Conservation (phyloP, 2,888 invertebrate genomes). For the Graphium colonna region DNA sequence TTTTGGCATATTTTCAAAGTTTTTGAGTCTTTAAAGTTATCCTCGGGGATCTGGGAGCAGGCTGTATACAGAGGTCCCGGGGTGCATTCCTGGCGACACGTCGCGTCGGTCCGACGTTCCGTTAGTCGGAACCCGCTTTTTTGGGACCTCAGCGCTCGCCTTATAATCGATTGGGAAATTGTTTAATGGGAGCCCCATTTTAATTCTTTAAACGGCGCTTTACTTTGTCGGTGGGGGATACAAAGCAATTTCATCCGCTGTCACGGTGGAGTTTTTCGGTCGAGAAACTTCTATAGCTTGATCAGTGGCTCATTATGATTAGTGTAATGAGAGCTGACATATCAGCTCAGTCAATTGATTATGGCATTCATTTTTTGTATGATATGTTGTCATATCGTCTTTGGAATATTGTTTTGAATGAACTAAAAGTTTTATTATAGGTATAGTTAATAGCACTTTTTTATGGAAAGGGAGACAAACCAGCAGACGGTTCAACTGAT, state of each 20-base stretch:
- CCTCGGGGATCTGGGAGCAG: neutral
- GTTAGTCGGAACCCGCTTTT: slow-evolving; percentile 5
- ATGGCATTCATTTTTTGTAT: neutral
- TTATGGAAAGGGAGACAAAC: no score
- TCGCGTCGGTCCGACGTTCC: slow-evolving; percentile 30
- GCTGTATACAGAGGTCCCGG: slow-evolving; percentile 34
- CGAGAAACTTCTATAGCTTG: no score
- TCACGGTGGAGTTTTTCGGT: no score
- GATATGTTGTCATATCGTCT: neutral
- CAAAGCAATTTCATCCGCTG: neutral
- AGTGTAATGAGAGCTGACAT: no score
- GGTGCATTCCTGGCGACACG: slow-evolving; percentile 67
- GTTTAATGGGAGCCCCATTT: slow-evolving; percentile 18
- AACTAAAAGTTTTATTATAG: no score
- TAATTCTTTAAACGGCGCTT: slow-evolving; percentile 15
- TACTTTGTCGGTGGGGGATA: slow-evolving; percentile 9
- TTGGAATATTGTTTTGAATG: neutral
- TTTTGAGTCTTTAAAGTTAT: neutral
- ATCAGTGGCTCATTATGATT: no score
- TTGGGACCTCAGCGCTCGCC: slow-evolving; percentile 8
- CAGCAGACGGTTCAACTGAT: no score
- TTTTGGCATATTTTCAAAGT: neutral
- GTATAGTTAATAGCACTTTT: no score
- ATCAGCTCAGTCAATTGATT: no score
- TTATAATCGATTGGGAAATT: slow-evolving; percentile 21